A percentile compares a stretch with the other conserved stretches of the same genome.
phyloP scores from a whole-genome alignment of 2,888 invertebrate genomes.

The Nasonia oneida region DNA sequence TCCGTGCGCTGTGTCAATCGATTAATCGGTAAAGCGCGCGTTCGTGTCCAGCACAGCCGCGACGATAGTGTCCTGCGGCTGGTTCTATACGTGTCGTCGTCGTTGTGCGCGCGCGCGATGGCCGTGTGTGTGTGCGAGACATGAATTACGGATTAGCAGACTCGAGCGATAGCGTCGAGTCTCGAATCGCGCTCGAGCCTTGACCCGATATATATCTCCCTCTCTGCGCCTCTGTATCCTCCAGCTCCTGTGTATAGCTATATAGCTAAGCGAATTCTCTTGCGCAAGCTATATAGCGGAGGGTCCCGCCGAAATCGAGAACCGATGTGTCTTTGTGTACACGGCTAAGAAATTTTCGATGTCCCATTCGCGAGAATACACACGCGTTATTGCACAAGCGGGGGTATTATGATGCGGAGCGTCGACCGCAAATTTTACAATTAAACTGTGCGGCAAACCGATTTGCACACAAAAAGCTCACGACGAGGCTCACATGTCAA shows the following conservation, averaged over 20 bases:
- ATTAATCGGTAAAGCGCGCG: slow-evolving; percentile 20
- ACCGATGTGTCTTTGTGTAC: not conserved
- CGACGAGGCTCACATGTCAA: not conserved
- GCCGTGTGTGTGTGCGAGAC: slow-evolving; percentile 23
- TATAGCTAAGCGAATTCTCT: not conserved
- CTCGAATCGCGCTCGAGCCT: slow-evolving; percentile 30
- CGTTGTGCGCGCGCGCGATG: not conserved
- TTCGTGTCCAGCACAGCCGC: not conserved
- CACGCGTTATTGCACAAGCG: too few relatives aligned
- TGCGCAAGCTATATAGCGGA: slow-evolving; percentile 3
- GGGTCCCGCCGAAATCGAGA: slow-evolving; percentile 9
- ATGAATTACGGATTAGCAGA: slow-evolving; percentile 60
- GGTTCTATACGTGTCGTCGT: slow-evolving; percentile 4
- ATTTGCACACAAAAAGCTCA: not conserved
- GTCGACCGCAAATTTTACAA: not conserved
- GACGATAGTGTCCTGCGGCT: slow-evolving; percentile 9
- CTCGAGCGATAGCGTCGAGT: not conserved
- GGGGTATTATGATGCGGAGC: not conserved
- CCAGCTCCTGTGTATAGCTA: too few relatives aligned
- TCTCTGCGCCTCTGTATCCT: not conserved
- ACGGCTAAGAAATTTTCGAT: not conserved
- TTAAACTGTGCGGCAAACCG: not conserved
- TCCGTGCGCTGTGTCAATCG: slow-evolving; percentile 21
- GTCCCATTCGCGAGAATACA: not conserved
- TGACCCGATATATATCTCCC: slow-evolving; percentile 41